These are phyloP conservation scores for Micronycteris hirsuta DNA, from an alignment of 2,113 vertebrate genomes.

Conservation along the genomic window DNA sequence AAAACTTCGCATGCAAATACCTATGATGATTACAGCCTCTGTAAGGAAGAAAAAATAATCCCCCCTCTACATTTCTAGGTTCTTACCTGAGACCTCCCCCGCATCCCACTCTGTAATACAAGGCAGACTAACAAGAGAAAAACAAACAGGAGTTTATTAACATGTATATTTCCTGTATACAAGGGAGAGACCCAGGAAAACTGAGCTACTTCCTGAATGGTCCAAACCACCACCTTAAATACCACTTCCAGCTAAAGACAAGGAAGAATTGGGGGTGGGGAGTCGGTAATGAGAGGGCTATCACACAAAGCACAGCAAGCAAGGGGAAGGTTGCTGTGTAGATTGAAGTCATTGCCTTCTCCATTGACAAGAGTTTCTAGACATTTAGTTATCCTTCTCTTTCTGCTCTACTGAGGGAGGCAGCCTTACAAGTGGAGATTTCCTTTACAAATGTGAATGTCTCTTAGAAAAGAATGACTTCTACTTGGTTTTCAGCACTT, in stretches of 20 bases:
- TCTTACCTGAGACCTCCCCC: not conserved
- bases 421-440: not conserved
- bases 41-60: not conserved
- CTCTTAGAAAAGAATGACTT: not conserved
- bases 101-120: not conserved
- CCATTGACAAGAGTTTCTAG: not conserved
- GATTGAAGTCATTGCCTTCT: not conserved
- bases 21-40: not conserved
- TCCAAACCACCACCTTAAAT: not conserved
- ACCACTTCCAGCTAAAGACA: not conserved
- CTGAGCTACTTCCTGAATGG: not conserved
- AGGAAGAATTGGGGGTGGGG: not conserved
- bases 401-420: not conserved
- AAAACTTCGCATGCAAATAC: slow-evolving; percentile 25
- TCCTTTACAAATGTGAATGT: not conserved
- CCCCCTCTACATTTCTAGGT: not conserved
- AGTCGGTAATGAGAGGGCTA: not conserved
- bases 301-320: not conserved
- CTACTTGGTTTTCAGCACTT: not conserved
- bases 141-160: not conserved
- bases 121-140: not conserved
- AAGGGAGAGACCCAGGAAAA: not conserved
- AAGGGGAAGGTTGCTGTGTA: not conserved
- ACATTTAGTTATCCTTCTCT: not conserved
- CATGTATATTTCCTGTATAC: not conserved